Evolutionary conservation across 1,140 invertebrate genomes (phyloP).

Genomic region (Panulirus ornatus): DNA sequence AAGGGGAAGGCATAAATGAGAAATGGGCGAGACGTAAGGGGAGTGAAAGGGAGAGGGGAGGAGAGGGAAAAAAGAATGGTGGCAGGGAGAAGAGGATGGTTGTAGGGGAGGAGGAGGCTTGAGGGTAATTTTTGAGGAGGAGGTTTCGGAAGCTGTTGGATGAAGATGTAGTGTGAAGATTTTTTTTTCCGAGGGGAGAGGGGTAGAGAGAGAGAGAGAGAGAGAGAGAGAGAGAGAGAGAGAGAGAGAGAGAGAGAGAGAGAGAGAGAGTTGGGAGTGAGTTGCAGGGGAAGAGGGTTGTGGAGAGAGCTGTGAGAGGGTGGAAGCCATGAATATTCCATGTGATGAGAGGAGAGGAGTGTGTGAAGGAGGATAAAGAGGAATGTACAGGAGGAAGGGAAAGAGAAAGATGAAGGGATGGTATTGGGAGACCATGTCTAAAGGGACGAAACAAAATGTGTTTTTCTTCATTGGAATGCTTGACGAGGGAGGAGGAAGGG

Average conservation of each 20-base stretch:
- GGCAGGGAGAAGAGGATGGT: background rate
- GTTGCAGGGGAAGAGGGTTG: background rate
- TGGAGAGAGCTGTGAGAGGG: background rate
- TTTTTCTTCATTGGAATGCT: too few species aligned
- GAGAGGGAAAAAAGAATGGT: background rate
- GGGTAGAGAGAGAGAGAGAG: too few species aligned
- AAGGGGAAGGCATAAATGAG: background rate
- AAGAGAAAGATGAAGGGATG: background rate
- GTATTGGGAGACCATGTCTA: too few species aligned
- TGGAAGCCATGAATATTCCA: background rate
- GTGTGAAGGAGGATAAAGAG: background rate
- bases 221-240: too few species aligned
- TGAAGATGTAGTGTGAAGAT: too few species aligned
- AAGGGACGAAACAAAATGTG: too few species aligned
- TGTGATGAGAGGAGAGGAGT: background rate
- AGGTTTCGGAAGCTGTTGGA: too few species aligned
- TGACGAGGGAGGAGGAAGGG: too few species aligned
- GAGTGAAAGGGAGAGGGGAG: background rate
- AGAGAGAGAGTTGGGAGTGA: background rate
- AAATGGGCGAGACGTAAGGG: background rate
- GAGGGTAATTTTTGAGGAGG: too few species aligned
- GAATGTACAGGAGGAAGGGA: background rate
- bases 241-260: background rate
- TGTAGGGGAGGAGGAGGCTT: background rate
- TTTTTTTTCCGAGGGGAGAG: too few species aligned